These are phyloP conservation scores for Stenurella melanura DNA, from an alignment of 2,888 invertebrate species.

Conservation along the genomic window DNA sequence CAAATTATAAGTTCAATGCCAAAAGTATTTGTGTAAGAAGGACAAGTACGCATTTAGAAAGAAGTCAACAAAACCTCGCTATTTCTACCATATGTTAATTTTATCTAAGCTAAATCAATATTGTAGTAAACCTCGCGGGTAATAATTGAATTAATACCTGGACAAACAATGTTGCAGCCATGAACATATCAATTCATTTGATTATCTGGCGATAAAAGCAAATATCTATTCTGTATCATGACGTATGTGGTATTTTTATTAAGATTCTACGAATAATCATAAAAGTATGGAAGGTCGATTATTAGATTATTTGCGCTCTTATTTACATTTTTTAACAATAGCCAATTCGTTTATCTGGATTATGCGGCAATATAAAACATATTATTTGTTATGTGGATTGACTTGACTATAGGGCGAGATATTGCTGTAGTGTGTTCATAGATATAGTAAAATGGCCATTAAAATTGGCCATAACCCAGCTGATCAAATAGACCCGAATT, in stretches of 20 bases:
- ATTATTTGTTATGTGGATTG: too few relatives aligned
- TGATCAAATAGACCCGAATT: too few relatives aligned
- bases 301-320: not conserved
- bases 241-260: not conserved
- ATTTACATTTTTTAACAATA: not conserved
- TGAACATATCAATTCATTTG: constrained; percentile 27
- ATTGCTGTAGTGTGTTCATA: too few relatives aligned
- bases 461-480: too few relatives aligned
- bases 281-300: not conserved
- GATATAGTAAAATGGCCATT: too few relatives aligned
- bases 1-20: too few relatives aligned
- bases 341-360: not conserved
- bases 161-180: constrained; percentile 15
- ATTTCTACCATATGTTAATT: not conserved
- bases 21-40: not conserved
- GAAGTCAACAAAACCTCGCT: not conserved
- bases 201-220: constrained; percentile 15
- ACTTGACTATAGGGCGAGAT: too few relatives aligned
- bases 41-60: not conserved
- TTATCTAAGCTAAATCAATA: constrained; percentile 5
- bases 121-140: constrained; percentile 18
- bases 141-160: constrained; percentile 29
- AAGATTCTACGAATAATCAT: not conserved
- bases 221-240: not conserved
- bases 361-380: not conserved